These are phyloP conservation scores for Cecropterus lyciades DNA, from an alignment of 1,140 invertebrate species.

Conservation along the genomic window DNA sequence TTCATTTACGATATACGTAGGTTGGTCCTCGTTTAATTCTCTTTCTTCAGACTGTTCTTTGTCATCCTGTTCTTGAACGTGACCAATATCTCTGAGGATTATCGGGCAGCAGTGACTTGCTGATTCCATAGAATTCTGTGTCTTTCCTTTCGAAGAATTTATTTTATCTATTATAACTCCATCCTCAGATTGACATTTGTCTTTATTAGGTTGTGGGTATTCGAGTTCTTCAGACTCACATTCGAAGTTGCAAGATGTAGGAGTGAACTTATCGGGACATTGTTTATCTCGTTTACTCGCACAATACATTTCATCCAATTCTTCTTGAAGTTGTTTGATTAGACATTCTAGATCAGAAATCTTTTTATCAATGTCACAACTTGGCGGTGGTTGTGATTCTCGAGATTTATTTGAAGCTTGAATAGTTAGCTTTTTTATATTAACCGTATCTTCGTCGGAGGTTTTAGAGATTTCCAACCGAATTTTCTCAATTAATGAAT, in stretches of 20 bases:
- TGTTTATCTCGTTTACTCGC: slow-evolving; percentile 18
- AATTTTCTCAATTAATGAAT: slow-evolving; percentile 45
- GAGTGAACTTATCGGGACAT: slow-evolving; percentile 2
- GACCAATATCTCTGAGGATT: slow-evolving; percentile 30
- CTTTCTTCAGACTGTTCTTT: neutral
- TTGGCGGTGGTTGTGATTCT: neutral
- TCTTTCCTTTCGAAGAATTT: slow-evolving; percentile 1
- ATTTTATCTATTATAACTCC: neutral
- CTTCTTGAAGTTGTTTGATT: slow-evolving; percentile 56
- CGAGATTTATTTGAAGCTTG: slow-evolving; percentile 40
- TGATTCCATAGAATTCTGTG: neutral
- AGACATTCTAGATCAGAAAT: slow-evolving; percentile 56
- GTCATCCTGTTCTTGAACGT: slow-evolving; percentile 13
- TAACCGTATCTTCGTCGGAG: slow-evolving; percentile 31
- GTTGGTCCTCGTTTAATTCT: neutral
- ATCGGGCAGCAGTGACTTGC: slow-evolving; percentile 25
- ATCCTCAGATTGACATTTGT: slow-evolving; percentile 4
- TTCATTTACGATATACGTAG: neutral
- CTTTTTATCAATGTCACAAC: slow-evolving; percentile 51
- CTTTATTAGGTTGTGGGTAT: neutral
- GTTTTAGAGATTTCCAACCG: slow-evolving; percentile 35
- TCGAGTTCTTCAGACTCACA: neutral
- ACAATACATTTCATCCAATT: slow-evolving; percentile 49
- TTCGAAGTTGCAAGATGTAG: slow-evolving; percentile 5
- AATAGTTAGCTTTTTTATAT: slow-evolving; percentile 43